Conservation (phyloP, 2,888 invertebrate genomes). For the Yponomeuta sedellus region DNA sequence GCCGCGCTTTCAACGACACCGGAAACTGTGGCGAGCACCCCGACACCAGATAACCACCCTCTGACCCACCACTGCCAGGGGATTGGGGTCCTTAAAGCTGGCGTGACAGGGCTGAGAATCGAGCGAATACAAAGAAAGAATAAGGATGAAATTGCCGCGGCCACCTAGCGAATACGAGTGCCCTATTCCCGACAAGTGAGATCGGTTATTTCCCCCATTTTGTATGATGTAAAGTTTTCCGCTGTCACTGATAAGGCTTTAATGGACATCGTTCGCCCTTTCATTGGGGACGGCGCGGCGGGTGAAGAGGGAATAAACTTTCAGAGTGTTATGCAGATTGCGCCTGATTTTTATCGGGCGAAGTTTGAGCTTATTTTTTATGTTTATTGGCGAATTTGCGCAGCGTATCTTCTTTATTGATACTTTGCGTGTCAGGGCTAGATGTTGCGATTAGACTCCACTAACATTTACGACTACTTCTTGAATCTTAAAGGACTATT, state of each 20-base stretch:
- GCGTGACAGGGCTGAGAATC: conserved; percentile 2
- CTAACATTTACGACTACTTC: background rate
- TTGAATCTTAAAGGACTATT: background rate
- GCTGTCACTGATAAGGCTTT: conserved; percentile 53
- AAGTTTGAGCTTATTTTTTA: conserved; percentile 29
- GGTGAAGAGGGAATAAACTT: conserved; percentile 13
- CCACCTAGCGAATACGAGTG: conserved; percentile 47
- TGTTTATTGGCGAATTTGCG: conserved; percentile 13
- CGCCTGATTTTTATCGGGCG: conserved; percentile 15
- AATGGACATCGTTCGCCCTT: conserved; percentile 44
- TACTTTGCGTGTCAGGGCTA: background rate
- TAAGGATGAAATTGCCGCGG: conserved; percentile 24
- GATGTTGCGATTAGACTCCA: background rate
- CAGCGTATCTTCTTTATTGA: background rate
- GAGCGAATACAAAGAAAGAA: background rate
- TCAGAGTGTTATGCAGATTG: conserved; percentile 18
- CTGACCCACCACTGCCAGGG: background rate
- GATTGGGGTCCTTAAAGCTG: background rate
- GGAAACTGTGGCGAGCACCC: conserved; percentile 62
- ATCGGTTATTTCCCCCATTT: conserved; percentile 67
- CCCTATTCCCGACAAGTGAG: conserved; percentile 52
- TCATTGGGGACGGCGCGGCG: conserved; percentile 25
- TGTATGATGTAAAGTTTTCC: conserved; percentile 67
- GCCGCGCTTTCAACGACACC: conserved; percentile 57
- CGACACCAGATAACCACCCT: conserved; percentile 46